These are phyloP conservation scores for Presbytis comata DNA, from an alignment of 2,797 vertebrate genomes.

Conservation along the genomic window DNA sequence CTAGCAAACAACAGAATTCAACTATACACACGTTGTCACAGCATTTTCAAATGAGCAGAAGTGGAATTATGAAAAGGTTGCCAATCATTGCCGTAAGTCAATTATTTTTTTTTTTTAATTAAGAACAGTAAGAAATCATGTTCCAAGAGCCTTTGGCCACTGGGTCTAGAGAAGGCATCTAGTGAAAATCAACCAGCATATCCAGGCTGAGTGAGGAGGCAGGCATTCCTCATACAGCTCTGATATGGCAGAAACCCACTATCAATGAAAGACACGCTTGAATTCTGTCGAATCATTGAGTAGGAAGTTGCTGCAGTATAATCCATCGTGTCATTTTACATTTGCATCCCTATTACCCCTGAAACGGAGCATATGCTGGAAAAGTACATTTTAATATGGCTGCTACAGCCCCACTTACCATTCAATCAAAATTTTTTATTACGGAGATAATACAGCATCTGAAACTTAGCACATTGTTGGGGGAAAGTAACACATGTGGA, in stretches of 20 bases:
- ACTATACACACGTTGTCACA: background rate
- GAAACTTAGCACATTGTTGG: background rate
- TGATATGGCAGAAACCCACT: background rate
- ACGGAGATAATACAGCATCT: background rate
- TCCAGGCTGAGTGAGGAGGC: background rate
- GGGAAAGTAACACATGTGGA: background rate
- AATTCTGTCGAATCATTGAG: background rate
- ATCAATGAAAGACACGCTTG: background rate
- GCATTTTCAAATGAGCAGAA: conserved; percentile 28
- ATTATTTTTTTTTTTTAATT: background rate
- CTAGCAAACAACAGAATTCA: background rate
- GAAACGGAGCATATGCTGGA: background rate
- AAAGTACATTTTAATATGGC: background rate
- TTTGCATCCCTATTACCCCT: background rate
- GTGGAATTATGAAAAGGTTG: background rate
- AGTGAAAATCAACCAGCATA: background rate
- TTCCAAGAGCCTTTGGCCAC: background rate
- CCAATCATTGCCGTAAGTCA: background rate
- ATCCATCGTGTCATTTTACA: background rate
- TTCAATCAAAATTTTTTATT: conserved; percentile 17
- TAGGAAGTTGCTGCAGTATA: background rate
- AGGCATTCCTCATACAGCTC: no score
- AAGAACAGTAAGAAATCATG: conserved; percentile 33
- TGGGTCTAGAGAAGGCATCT: conserved; percentile 16
- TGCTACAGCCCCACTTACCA: background rate